Evolutionary conservation across 2,113 vertebrate species (phyloP), one percentile per base, ranked within the genome.

Genomic region (Megalops atlanticus): DNA sequence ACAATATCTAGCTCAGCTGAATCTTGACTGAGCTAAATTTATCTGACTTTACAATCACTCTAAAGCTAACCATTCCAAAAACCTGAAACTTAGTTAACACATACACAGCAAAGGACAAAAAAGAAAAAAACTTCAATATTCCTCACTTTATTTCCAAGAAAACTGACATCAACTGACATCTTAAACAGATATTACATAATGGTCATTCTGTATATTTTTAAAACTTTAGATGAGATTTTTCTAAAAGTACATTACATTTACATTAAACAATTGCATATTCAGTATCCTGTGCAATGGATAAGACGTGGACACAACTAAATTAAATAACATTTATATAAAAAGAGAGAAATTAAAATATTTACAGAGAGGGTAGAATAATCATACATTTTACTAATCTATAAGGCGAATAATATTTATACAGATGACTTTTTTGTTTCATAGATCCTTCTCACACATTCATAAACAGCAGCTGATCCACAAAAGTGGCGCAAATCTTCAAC

Each of bases 211-310:
- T 82, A 87, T 90, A 85, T 87, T 87, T 83, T 83, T 85, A 87
- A 87, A 92, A 93, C 45, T 24, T 86, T 87, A 92, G 27, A 54
- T 73, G 83, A 88, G 54, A 86, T 85, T 83, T 68, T 80, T 76
- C 41, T 18, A 58, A 80, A 87, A 71, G 70, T 72, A 81, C 81
- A 71, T 77, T 72, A 81, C 81, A 86, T 88, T 82, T 82, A 71
- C 83, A 84, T 54, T 87, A 87, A 90, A 84, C 91, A 92, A 92
- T 93, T 95, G 93, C 92, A 95, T 95, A 95, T 94, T 94, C 78
- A 80, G 91, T 85, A 91, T 89, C 90, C 52, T 79, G 87, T 92
- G 92, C 91, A 85, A 87, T 89, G 86, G 75, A 82, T 80, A 83
- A 83, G 0, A 80, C 36, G 84, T 85, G 80, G 86, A 87, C 79